Conservation (phyloP, 2,797 vertebrate species). For the Sibirionetta formosa region DNA sequence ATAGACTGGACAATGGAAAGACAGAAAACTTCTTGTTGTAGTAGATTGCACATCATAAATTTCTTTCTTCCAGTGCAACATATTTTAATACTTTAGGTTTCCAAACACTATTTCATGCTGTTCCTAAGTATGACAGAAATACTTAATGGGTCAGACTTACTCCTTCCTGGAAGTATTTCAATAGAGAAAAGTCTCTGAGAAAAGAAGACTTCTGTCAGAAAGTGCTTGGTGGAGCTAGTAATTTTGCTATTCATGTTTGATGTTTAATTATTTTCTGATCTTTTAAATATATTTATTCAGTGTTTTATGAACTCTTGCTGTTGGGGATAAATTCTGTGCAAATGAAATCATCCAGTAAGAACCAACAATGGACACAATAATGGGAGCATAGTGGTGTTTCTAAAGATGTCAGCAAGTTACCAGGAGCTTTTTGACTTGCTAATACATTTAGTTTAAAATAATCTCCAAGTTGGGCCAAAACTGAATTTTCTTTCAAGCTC, state of each 20-base stretch:
- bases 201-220: neutral
- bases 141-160: neutral
- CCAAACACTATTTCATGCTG: neutral
- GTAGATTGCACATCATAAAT: neutral
- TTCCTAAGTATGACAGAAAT: neutral
- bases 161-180: constrained; percentile 9
- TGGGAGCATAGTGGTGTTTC: neutral
- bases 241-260: neutral
- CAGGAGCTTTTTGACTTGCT: neutral
- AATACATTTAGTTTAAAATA: neutral
- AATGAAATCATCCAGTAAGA: constrained; percentile 7
- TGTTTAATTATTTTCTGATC: constrained; percentile 23
- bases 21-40: neutral
- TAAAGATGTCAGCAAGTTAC: neutral
- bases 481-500: neutral
- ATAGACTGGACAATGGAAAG: neutral
- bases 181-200: neutral
- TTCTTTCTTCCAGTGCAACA: neutral
- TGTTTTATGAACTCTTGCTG: neutral
- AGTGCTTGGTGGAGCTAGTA: neutral
- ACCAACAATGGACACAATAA: neutral
- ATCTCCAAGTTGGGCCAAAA: neutral
- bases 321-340: neutral
- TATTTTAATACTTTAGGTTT: neutral
- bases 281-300: constrained; percentile 29